Evolutionary conservation across 2,888 invertebrate genomes (phyloP).

Genomic region (Sinelater perroti): DNA sequence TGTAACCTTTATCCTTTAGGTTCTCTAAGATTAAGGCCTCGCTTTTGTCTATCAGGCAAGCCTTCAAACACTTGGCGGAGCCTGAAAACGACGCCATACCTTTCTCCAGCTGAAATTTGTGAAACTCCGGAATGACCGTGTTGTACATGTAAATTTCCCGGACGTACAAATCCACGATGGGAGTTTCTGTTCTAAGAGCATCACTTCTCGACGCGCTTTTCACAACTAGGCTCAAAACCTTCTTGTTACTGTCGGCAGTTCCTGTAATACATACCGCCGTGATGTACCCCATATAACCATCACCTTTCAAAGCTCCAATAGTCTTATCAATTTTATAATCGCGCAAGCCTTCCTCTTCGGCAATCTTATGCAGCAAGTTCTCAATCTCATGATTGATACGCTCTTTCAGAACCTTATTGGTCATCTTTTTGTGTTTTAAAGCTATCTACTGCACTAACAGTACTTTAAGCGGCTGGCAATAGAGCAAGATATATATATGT

Average conservation of each 20-base stretch:
- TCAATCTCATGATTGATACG: background rate
- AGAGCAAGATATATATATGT: too few relatives aligned
- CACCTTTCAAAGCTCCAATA: slow-evolving; percentile 35
- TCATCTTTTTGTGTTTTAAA: too few relatives aligned
- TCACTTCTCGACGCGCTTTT: slow-evolving; percentile 30
- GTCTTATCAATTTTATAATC: slow-evolving; percentile 2
- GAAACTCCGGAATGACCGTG: slow-evolving; percentile 39
- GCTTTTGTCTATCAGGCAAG: slow-evolving; percentile 25
- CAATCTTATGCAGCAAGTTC: background rate
- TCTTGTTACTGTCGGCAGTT: slow-evolving; percentile 35
- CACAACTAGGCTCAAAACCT: slow-evolving; percentile 29
- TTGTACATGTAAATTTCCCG: slow-evolving; percentile 47
- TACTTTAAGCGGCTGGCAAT: too few relatives aligned
- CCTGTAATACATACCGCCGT: slow-evolving; percentile 25
- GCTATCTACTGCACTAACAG: too few relatives aligned
- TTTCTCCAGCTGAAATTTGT: slow-evolving; percentile 41
- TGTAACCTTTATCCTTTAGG: slow-evolving; percentile 43
- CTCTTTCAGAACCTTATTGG: too few relatives aligned
- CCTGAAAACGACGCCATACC: slow-evolving; percentile 33
- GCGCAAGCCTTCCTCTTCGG: background rate
- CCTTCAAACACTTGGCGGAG: slow-evolving; percentile 42
- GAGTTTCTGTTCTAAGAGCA: slow-evolving; percentile 24
- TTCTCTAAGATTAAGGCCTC: slow-evolving; percentile 47
- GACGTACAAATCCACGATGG: slow-evolving; percentile 33
- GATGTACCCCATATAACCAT: slow-evolving; percentile 46